Conservation (phyloP, 1,140 invertebrate genomes). For the Drosophila suzukii region DNA sequence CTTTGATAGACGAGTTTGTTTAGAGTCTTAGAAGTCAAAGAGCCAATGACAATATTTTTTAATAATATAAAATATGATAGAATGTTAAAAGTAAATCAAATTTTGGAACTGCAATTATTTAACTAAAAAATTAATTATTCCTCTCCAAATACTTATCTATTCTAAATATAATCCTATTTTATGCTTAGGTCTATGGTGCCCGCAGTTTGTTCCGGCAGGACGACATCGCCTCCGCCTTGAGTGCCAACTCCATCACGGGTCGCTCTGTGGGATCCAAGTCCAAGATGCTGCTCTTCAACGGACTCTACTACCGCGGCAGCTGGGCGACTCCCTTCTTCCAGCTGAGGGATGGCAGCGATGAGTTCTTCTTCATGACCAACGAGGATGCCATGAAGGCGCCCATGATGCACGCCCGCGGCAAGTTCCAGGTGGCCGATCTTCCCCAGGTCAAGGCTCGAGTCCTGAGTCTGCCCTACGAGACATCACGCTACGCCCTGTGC, state of each 20-base stretch:
- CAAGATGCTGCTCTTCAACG: constrained; percentile 88
- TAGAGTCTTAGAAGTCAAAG: too few relatives aligned
- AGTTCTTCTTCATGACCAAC: constrained; percentile 86
- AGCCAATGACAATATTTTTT: too few relatives aligned
- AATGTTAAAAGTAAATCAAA: too few relatives aligned
- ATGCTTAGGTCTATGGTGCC: constrained; percentile 52
- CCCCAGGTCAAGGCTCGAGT: constrained; percentile 86
- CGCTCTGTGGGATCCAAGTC: constrained; percentile 65
- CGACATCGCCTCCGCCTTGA: constrained; percentile 78
- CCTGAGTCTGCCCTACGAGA: constrained; percentile 87
- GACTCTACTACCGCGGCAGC: constrained; percentile 87
- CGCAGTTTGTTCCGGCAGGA: constrained; percentile 75
- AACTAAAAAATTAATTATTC: too few relatives aligned
- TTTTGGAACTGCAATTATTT: too few relatives aligned
- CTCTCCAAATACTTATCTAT: too few relatives aligned
- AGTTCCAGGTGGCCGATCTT: constrained; percentile 85
- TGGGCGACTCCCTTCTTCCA: constrained; percentile 75
- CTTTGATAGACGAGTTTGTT: too few relatives aligned
- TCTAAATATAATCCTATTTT: background rate
- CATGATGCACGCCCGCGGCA: constrained; percentile 86
- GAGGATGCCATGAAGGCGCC: constrained; percentile 86
- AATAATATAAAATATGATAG: too few relatives aligned
- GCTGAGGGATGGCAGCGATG: constrained; percentile 78
- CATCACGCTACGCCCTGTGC: constrained; percentile 86
- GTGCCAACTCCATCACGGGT: constrained; percentile 82